Evolutionary conservation across 2,888 invertebrate species (phyloP).

Genomic region (Pocota personata): DNA sequence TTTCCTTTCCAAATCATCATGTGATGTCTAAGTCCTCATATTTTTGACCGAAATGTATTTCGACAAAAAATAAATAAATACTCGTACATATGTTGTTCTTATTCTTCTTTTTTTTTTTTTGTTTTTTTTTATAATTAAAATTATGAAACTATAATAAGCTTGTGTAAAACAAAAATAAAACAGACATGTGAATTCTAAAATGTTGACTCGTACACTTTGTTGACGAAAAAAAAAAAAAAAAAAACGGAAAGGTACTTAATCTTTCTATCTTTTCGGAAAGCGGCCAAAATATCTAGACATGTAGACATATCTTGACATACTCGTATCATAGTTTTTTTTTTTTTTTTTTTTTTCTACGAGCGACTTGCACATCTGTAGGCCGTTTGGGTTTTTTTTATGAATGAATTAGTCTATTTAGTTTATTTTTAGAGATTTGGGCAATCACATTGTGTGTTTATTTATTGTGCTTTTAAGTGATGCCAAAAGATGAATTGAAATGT

Average conservation of each 20-base stretch:
- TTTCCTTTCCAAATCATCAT: background rate
- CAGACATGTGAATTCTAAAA: background rate
- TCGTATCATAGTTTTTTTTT: background rate
- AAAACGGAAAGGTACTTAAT: background rate
- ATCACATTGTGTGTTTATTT: background rate
- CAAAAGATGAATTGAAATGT: background rate
- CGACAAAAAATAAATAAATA: background rate
- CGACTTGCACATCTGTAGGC: background rate
- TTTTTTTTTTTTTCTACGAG: background rate
- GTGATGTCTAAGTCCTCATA: background rate
- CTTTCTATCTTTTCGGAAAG: background rate
- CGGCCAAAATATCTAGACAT: background rate
- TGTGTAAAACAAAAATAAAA: background rate
- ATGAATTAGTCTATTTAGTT: background rate
- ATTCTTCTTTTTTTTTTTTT: background rate
- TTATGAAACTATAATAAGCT: background rate
- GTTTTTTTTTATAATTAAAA: background rate
- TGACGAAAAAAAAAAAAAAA: too few relatives aligned
- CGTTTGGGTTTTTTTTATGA: background rate
- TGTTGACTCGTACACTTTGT: background rate
- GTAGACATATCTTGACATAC: background rate
- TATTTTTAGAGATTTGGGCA: background rate
- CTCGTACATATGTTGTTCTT: too few relatives aligned
- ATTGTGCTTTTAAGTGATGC: background rate
- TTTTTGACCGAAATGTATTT: too few relatives aligned